phyloP scores from a whole-genome alignment of 2,888 invertebrate genomes.

The Meloe dianella region DNA sequence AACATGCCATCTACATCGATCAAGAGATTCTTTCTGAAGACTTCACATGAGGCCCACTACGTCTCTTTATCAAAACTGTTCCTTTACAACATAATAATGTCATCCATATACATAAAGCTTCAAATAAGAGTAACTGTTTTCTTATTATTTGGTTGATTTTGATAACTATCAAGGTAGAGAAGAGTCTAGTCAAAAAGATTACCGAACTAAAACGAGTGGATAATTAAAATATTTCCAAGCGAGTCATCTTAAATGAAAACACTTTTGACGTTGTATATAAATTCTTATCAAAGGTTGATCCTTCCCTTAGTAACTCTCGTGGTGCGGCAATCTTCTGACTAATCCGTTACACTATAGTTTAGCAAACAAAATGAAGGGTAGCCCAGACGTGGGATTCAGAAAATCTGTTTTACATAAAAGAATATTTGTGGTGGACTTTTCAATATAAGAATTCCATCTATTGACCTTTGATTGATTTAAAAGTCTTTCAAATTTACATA shows the following conservation, averaged over 20 bases:
- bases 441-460: slow-evolving; percentile 37
- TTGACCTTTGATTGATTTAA: too few species aligned
- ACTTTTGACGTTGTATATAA: slow-evolving; percentile 22
- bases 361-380: slow-evolving; percentile 42
- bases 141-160: neutral
- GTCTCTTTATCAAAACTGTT: neutral
- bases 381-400: slow-evolving; percentile 40
- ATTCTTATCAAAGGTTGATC: slow-evolving; percentile 35
- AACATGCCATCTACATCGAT: slow-evolving; percentile 11
- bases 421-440: slow-evolving; percentile 43
- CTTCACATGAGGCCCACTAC: neutral
- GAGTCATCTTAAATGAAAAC: slow-evolving; percentile 19
- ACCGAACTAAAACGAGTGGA: slow-evolving; percentile 31
- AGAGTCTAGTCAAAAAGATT: slow-evolving; percentile 14
- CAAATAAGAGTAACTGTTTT: neutral
- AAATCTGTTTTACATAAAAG: slow-evolving; percentile 44
- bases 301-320: slow-evolving; percentile 27
- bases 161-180: slow-evolving; percentile 16
- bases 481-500: too few species aligned
- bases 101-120: neutral
- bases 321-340: slow-evolving; percentile 35
- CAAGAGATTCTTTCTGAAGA: neutral
- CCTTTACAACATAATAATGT: neutral
- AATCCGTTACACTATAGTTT: slow-evolving; percentile 42
- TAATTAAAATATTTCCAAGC: slow-evolving; percentile 34